Percentiles rank a stretch among this genome's conserved stretches.
These are phyloP conservation scores for Pelvicachromis taeniatus DNA, from an alignment of 2,113 vertebrate genomes.

Conservation along the genomic window DNA sequence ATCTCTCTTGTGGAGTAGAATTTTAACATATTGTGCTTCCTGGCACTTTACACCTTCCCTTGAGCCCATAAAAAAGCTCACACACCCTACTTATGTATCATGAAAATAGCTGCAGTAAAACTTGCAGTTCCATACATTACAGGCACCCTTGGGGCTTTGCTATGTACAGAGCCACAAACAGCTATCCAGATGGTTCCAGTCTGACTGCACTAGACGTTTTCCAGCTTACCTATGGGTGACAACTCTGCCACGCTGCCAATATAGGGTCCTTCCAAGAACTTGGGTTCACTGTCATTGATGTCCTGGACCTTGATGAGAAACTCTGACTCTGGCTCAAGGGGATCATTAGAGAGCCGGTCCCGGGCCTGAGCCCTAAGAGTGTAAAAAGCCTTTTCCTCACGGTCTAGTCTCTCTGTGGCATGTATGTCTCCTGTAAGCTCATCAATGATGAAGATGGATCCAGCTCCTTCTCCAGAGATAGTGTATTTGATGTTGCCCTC, in stretches of 20 bases:
- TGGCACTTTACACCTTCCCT: slow-evolving; percentile 7
- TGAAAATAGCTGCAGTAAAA: slow-evolving; percentile 8
- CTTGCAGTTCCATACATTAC: not conserved
- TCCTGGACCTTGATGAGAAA: slow-evolving; percentile 99
- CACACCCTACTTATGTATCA: not conserved
- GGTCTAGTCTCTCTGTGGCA: slow-evolving; percentile 90
- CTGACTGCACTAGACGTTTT: not conserved
- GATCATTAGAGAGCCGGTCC: slow-evolving; percentile 81
- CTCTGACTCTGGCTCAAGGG: slow-evolving; percentile 93
- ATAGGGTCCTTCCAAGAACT: slow-evolving; percentile 95
- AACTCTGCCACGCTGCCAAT: slow-evolving; percentile 95
- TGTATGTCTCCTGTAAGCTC: slow-evolving; percentile 96
- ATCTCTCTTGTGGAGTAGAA: not conserved
- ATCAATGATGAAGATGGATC: slow-evolving; percentile 95
- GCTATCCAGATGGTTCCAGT: not conserved
- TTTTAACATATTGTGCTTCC: slow-evolving; percentile 3
- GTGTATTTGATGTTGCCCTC: slow-evolving; percentile 98
- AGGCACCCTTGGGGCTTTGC: not conserved
- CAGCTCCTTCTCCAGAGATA: slow-evolving; percentile 94
- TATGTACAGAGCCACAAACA: not conserved
- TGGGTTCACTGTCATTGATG: slow-evolving; percentile 97
- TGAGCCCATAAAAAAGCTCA: slow-evolving; percentile 8
- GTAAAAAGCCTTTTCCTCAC: slow-evolving; percentile 95
- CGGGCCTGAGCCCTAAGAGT: slow-evolving; percentile 90
- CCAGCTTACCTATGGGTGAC: slow-evolving; percentile 86